Percentiles rank a stretch among this genome's conserved stretches.
phyloP scores from a whole-genome alignment of 2,797 vertebrate species.

The Oreortyx pictus region DNA sequence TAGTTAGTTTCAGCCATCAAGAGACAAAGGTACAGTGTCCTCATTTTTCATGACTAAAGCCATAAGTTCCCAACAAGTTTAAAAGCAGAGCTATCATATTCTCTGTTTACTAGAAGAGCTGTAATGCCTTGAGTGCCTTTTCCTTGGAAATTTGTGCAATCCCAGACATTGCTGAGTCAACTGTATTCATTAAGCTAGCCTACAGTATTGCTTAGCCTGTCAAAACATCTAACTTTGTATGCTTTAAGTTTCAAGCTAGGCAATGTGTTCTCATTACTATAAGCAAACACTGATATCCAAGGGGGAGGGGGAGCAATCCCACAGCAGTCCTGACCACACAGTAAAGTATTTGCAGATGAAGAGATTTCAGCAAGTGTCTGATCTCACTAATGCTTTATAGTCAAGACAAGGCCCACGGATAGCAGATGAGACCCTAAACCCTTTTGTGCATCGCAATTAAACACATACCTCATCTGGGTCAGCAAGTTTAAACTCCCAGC shows the following conservation, averaged over 20 bases:
- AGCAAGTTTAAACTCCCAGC: constrained; percentile 91
- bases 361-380: neutral
- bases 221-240: neutral
- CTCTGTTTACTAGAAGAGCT: neutral
- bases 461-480: constrained; percentile 88
- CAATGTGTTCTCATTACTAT: neutral
- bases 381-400: neutral
- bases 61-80: neutral
- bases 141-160: neutral
- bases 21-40: neutral
- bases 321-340: neutral
- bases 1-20: neutral
- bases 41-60: neutral
- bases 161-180: neutral
- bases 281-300: neutral
- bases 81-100: neutral
- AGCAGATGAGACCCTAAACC: neutral
- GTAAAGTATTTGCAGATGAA: neutral
- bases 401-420: neutral
- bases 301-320: neutral
- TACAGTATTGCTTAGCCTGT: neutral
- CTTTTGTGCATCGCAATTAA: neutral
- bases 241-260: neutral
- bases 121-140: accelerated
- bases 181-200: neutral